A percentile compares a stretch with the other conserved stretches of the same genome.
Conservation (phyloP, 2,888 invertebrate genomes). For the Perizoma flavofasciatum region DNA sequence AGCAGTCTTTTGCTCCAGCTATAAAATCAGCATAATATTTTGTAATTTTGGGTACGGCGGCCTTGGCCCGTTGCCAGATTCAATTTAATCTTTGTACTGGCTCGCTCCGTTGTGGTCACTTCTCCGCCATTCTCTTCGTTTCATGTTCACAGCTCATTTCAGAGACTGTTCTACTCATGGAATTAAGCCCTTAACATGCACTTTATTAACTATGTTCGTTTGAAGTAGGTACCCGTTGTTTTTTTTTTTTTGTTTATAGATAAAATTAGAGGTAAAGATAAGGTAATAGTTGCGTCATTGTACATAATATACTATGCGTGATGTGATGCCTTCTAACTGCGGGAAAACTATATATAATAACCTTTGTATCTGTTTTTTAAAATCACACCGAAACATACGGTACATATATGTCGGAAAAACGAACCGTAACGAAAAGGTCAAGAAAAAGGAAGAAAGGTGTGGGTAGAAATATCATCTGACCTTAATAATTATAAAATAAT, state of each 20-base stretch:
- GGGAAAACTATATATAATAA: too few relatives aligned
- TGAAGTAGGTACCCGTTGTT: neutral
- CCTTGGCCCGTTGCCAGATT: constrained; percentile 68
- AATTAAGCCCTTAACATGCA: constrained; percentile 58
- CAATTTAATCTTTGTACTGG: constrained; percentile 76
- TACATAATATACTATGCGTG: too few relatives aligned
- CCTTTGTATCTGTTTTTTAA: too few relatives aligned
- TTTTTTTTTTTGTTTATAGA: neutral
- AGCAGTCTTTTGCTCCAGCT: constrained; percentile 43
- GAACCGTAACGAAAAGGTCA: too few relatives aligned
- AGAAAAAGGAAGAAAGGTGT: too few relatives aligned
- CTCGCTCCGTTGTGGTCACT: constrained; percentile 70
- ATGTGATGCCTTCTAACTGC: too few relatives aligned
- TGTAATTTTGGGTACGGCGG: constrained; percentile 64
- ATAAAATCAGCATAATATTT: constrained; percentile 75
- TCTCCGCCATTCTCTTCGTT: constrained; percentile 53
- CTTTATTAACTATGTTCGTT: constrained; percentile 9
- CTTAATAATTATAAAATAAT: too few relatives aligned
- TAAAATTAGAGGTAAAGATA: too few relatives aligned
- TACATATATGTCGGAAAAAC: too few relatives aligned
- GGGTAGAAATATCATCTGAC: too few relatives aligned
- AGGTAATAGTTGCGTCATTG: too few relatives aligned
- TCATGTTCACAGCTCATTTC: constrained; percentile 48
- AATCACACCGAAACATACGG: too few relatives aligned
- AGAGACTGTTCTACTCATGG: constrained; percentile 47